A percentile compares a stretch with the other conserved stretches of the same genome.
Conservation (phyloP, 2,888 invertebrate species). For the Hirtodrosophila alboralis region DNA sequence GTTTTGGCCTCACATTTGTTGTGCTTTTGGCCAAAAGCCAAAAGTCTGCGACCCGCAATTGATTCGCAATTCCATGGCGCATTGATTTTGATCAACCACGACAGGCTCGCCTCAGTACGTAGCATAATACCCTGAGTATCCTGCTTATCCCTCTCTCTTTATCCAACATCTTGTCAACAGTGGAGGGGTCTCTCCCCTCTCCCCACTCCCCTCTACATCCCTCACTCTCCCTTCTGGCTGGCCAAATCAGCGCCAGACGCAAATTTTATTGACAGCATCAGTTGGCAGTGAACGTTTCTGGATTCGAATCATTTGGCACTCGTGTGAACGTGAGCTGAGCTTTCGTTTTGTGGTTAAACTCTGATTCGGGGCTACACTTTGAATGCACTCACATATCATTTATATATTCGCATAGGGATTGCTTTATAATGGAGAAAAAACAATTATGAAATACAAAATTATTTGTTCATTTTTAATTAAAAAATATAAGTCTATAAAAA, state of each 20-base stretch:
- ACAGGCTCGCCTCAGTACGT: conserved; percentile 64
- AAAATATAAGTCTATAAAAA: too few species aligned
- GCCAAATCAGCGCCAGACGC: conserved; percentile 70
- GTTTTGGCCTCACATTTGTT: conserved; percentile 56
- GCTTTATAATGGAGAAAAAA: too few species aligned
- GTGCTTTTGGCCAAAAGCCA: conserved; percentile 27
- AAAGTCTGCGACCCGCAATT: conserved; percentile 62
- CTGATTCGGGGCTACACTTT: conserved; percentile 3
- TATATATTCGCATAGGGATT: neutral
- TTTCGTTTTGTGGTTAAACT: conserved; percentile 18
- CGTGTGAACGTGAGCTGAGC: conserved; percentile 61
- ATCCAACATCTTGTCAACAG: neutral
- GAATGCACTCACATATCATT: conserved; percentile 26
- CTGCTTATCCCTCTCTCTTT: neutral
- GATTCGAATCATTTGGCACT: conserved; percentile 68
- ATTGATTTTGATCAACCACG: conserved; percentile 78
- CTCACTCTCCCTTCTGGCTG: conserved; percentile 14
- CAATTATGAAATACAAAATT: too few species aligned
- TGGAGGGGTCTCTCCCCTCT: too few species aligned
- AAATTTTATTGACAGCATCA: conserved; percentile 76
- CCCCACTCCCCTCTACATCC: neutral
- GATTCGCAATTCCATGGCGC: conserved; percentile 76
- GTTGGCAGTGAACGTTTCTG: conserved; percentile 66
- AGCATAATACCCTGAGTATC: conserved; percentile 9
- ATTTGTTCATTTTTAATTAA: too few species aligned